Evolutionary conservation across 2,888 invertebrate genomes (phyloP).

Genomic region (Napeogenes sylphis): DNA sequence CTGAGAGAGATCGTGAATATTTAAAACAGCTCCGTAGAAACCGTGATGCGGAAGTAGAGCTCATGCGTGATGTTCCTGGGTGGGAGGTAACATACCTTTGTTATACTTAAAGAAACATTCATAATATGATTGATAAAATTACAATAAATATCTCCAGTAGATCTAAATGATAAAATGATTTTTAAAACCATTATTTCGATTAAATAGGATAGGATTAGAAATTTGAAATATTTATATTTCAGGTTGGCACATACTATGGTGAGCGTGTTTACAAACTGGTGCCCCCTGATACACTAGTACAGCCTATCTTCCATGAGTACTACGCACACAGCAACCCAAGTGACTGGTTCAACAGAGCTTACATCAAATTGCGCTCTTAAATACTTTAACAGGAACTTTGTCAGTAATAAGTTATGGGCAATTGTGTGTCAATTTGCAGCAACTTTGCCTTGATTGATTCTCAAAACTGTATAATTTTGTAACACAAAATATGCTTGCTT

Average conservation of each 20-base stretch:
- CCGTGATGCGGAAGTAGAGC: slow-evolving; percentile 88
- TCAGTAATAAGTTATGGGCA: slow-evolving; percentile 14
- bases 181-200: no score
- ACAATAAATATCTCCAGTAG: no score
- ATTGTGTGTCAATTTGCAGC: not conserved
- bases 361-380: slow-evolving; percentile 77
- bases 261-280: slow-evolving; percentile 87
- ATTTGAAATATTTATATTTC: slow-evolving; percentile 32
- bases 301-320: slow-evolving; percentile 83
- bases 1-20: slow-evolving; percentile 90
- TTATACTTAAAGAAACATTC: not conserved
- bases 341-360: slow-evolving; percentile 71
- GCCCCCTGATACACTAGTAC: slow-evolving; percentile 79
- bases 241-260: slow-evolving; percentile 91
- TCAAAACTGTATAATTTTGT: not conserved
- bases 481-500: no score
- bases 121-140: no score
- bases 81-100: slow-evolving; percentile 82
- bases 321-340: slow-evolving; percentile 80
- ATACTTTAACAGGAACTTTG: slow-evolving; percentile 16
- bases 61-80: slow-evolving; percentile 93
- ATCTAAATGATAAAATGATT: no score
- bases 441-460: slow-evolving; percentile 1
- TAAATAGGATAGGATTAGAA: not conserved
- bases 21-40: slow-evolving; percentile 87